A percentile compares a stretch with the other conserved stretches of the same genome.
Conservation (phyloP, 2,113 vertebrate species). For the Thunnus maccoyii region DNA sequence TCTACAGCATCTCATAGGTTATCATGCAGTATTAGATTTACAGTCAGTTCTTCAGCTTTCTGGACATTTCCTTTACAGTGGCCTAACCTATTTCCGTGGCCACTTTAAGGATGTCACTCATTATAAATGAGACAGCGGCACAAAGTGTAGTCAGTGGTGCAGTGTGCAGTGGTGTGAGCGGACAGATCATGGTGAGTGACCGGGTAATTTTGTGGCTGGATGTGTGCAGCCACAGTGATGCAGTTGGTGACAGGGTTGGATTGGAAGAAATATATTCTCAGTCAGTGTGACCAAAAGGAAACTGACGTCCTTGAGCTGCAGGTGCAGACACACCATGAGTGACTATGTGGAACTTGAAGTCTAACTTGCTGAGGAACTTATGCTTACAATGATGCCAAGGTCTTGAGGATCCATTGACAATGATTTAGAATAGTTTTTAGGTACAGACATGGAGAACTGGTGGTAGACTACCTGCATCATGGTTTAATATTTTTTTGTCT, state of each 20-base stretch:
- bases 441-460: background rate
- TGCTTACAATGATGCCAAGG: background rate
- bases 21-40: too few relatives aligned
- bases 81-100: background rate
- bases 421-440: too few relatives aligned
- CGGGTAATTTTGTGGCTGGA: slow-evolving; percentile 26
- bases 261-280: slow-evolving; percentile 35
- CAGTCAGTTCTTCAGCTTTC: background rate
- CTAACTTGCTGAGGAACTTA: too few relatives aligned
- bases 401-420: background rate
- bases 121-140: slow-evolving; percentile 14
- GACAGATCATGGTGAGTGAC: slow-evolving; percentile 32
- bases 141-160: slow-evolving; percentile 21
- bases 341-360: background rate
- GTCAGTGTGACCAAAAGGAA: background rate
- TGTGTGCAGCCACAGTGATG: slow-evolving; percentile 22
- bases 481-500: background rate
- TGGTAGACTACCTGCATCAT: background rate
- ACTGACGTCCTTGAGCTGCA: background rate
- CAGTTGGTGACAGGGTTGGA: slow-evolving; percentile 1
- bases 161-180: slow-evolving; percentile 16
- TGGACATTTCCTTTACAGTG: background rate
- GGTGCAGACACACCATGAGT: background rate
- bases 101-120: slow-evolving; percentile 10
- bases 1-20: background rate